A percentile compares a stretch with the other conserved stretches of the same genome.
Evolutionary conservation across 1,140 invertebrate genomes (phyloP).

Genomic region (Panulirus ornatus): DNA sequence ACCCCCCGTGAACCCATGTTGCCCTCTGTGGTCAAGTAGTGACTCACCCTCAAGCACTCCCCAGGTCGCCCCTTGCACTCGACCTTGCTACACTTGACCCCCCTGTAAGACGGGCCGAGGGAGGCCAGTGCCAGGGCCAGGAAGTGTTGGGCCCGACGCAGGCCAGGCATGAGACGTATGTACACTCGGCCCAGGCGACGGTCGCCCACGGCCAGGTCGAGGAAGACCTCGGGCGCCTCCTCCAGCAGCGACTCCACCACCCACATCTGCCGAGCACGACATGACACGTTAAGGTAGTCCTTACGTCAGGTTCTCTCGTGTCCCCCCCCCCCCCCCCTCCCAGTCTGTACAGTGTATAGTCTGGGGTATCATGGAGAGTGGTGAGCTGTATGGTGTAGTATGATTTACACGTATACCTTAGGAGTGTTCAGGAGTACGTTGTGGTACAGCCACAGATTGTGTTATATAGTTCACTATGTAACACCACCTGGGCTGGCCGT

Average conservation of each 20-base stretch:
- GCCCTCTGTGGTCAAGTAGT: slow-evolving; percentile 15
- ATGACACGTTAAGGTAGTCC: background rate
- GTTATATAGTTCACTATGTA: too few relatives aligned
- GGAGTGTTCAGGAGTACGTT: too few relatives aligned
- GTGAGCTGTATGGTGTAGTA: background rate
- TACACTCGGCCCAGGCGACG: slow-evolving; percentile 33
- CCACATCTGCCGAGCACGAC: slow-evolving; percentile 13
- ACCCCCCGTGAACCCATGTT: slow-evolving; percentile 4
- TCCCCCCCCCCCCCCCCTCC: too few relatives aligned
- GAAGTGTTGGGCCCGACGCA: slow-evolving; percentile 59
- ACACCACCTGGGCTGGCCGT: too few relatives aligned
- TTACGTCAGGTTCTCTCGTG: too few relatives aligned
- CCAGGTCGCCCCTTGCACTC: slow-evolving; percentile 34
- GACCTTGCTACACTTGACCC: slow-evolving; percentile 23
- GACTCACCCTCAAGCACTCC: slow-evolving; percentile 25
- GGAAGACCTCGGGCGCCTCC: slow-evolving; percentile 34
- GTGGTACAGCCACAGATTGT: too few relatives aligned
- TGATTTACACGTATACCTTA: background rate
- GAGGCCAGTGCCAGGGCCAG: slow-evolving; percentile 25
- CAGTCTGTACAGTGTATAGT: background rate
- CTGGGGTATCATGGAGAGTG: background rate
- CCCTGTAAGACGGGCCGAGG: slow-evolving; percentile 39
- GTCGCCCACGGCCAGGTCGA: slow-evolving; percentile 23
- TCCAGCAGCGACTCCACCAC: slow-evolving; percentile 20
- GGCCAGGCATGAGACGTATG: slow-evolving; percentile 49